phyloP scores from a whole-genome alignment of 2,113 vertebrate species.

The Smithornis capensis region DNA sequence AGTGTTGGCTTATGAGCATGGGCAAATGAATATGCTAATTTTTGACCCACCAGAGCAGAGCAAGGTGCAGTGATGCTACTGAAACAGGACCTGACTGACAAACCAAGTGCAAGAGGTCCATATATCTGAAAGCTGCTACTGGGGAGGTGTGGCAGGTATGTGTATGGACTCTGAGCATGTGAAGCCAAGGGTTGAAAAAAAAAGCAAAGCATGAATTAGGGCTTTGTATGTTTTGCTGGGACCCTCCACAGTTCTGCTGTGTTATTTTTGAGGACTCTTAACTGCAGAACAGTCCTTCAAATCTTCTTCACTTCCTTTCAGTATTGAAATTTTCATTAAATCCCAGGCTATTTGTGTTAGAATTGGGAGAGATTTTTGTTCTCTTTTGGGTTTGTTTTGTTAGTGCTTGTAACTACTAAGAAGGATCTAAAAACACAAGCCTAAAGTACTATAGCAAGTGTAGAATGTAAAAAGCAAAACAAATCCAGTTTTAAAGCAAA shows the following conservation, averaged over 20 bases:
- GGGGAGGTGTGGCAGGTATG: not conserved
- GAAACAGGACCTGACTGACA: not conserved
- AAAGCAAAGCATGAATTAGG: not conserved
- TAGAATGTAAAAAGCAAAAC: not conserved
- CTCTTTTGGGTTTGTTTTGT: not conserved
- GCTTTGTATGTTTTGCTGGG: not conserved
- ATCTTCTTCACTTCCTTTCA: not conserved
- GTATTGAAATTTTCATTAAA: not conserved
- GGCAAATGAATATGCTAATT: not conserved
- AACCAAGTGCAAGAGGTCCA: not conserved
- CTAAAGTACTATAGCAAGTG: not conserved
- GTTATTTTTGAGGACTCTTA: not conserved
- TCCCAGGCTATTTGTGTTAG: not conserved
- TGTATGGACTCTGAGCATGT: not conserved
- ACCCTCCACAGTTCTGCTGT: not conserved
- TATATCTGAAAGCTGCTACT: not conserved
- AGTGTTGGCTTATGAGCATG: not conserved
- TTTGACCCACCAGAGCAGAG: not conserved
- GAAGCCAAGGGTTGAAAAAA: not conserved
- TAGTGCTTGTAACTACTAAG: not conserved
- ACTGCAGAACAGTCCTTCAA: not conserved
- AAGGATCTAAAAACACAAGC: not conserved
- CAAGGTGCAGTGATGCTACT: not conserved
- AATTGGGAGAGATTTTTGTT: not conserved
- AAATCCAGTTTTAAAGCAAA: not conserved